Evolutionary conservation across 2,888 invertebrate genomes (phyloP).

Genomic region (Leptopterna dolabrata): DNA sequence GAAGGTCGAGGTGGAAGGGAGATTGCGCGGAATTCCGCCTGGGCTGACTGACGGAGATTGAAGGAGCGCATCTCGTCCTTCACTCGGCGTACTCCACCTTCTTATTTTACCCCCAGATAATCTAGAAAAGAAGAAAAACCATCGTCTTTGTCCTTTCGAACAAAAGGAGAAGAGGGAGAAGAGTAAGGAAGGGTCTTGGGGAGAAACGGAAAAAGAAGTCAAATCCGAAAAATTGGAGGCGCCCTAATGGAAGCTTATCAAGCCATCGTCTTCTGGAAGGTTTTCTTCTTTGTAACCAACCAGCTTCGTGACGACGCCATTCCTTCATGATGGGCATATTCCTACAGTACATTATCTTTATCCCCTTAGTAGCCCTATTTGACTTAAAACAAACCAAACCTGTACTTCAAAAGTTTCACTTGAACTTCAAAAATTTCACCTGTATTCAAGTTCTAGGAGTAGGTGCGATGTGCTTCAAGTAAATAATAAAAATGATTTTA

Average conservation of each 20-base stretch:
- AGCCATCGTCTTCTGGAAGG: background rate
- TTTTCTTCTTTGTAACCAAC: too few relatives aligned
- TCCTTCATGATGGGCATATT: too few relatives aligned
- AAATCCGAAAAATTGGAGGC: conserved; percentile 4
- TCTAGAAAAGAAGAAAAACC: conserved; percentile 13
- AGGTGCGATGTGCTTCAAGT: too few relatives aligned
- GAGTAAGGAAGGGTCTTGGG: background rate
- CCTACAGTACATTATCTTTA: too few relatives aligned
- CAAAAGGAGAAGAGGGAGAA: background rate
- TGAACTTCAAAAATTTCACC: too few relatives aligned
- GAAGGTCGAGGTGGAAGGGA: background rate
- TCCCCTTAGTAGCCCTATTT: too few relatives aligned
- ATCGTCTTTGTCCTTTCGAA: conserved; percentile 18
- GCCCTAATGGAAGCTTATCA: conserved; percentile 12
- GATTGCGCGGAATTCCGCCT: conserved; percentile 14
- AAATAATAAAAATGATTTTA: too few relatives aligned
- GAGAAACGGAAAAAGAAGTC: background rate
- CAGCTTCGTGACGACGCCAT: too few relatives aligned
- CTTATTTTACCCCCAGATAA: background rate
- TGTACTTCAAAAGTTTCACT: too few relatives aligned
- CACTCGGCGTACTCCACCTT: background rate
- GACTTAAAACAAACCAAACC: too few relatives aligned
- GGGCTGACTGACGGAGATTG: conserved; percentile 18
- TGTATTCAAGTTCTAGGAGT: too few relatives aligned
- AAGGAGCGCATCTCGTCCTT: background rate